Percentiles rank a stretch among this genome's conserved stretches.
phyloP scores from a whole-genome alignment of 2,888 invertebrate species.

The Brachypalpus laphriformis region DNA sequence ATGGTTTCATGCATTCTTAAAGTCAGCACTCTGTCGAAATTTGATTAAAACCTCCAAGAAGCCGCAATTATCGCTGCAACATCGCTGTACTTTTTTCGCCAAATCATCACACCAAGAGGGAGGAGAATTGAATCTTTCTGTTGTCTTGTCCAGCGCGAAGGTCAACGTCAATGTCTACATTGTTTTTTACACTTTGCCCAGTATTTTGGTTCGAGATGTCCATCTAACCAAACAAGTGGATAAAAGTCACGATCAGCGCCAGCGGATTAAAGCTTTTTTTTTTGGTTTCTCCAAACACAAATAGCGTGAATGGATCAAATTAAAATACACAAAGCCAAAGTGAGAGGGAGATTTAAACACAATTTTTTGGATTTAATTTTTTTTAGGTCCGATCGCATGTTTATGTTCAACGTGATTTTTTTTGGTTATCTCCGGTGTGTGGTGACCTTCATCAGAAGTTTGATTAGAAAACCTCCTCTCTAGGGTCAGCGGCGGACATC shows the following conservation, averaged over 20 bases:
- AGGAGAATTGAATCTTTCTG: constrained; percentile 3
- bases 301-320: constrained; percentile 69
- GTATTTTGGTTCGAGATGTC: constrained; percentile 29
- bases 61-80: constrained; percentile 64
- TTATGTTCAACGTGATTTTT: constrained; percentile 21
- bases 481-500: constrained; percentile 22
- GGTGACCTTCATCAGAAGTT: constrained; percentile 69
- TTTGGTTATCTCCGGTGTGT: constrained; percentile 1
- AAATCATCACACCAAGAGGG: constrained; percentile 49
- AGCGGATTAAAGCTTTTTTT: constrained; percentile 8
- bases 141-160: constrained; percentile 44
- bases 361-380: constrained; percentile 11
- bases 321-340: constrained; percentile 50
- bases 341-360: constrained; percentile 36
- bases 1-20: constrained; percentile 10
- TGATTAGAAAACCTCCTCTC: constrained; percentile 58
- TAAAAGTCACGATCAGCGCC: constrained; percentile 43
- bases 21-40: constrained; percentile 53
- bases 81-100: constrained; percentile 24
- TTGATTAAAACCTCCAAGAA: constrained; percentile 64
- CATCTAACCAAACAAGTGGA: constrained; percentile 43
- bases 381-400: constrained; percentile 49
- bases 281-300: constrained; percentile 13
- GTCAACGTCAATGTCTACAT: constrained; percentile 43
- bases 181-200: constrained; percentile 26